phyloP scores from a whole-genome alignment of 2,888 invertebrate genomes.

The Morpho helenor region DNA sequence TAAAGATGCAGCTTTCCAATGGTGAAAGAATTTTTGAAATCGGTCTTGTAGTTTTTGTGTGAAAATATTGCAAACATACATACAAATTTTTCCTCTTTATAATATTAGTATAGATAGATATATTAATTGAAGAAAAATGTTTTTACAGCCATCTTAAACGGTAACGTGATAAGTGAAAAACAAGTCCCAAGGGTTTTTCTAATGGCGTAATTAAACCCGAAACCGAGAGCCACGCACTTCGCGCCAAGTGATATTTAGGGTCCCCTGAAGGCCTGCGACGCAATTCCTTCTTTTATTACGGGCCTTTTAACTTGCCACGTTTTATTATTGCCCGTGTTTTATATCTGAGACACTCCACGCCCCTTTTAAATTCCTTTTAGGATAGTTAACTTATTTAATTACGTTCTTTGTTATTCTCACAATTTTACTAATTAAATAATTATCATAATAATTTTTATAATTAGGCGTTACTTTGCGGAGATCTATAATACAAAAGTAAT shows the following conservation, averaged over 20 bases:
- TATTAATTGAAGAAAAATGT: no score
- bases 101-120: no score
- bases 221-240: conserved; percentile 23
- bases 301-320: conserved; percentile 25
- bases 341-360: conserved; percentile 6
- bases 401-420: no score
- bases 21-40: no score
- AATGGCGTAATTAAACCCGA: conserved; percentile 31
- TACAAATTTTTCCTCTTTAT: no score
- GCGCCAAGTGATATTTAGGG: conserved; percentile 44
- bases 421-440: no score
- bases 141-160: conserved; percentile 1
- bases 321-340: conserved; percentile 36
- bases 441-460: no score
- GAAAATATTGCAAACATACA: no score
- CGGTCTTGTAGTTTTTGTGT: no score
- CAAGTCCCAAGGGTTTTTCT: conserved; percentile 13
- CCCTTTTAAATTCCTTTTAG: conserved; percentile 6
- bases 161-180: conserved; percentile 16
- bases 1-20: no score
- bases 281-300: conserved; percentile 36
- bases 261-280: conserved; percentile 24
- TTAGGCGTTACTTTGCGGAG: no score
- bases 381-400: background rate
- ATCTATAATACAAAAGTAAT: no score